Conservation (phyloP, 1,140 invertebrate genomes). For the Drosophila burlai region DNA sequence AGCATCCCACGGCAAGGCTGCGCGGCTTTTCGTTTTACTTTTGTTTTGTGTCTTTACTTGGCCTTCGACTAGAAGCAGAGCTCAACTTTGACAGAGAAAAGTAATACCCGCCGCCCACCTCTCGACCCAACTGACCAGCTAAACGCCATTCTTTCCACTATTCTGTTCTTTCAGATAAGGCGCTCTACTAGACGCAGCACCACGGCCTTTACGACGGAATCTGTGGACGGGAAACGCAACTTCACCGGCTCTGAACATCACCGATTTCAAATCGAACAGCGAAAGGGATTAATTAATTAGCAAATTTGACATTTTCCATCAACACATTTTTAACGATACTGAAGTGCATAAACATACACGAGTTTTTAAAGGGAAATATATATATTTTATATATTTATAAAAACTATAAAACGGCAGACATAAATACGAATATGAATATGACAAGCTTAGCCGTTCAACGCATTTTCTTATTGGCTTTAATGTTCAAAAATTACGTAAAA, state of each 20-base stretch:
- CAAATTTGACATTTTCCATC: constrained; percentile 70
- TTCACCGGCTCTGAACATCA: constrained; percentile 49
- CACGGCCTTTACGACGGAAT: neutral
- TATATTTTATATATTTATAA: constrained; percentile 83
- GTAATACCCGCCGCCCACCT: constrained; percentile 41
- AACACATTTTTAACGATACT: constrained; percentile 72
- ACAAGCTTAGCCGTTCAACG: constrained; percentile 66
- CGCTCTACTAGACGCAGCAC: constrained; percentile 20
- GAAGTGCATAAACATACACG: constrained; percentile 61
- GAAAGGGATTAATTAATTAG: constrained; percentile 53
- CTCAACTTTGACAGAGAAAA: constrained; percentile 77
- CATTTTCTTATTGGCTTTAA: constrained; percentile 82
- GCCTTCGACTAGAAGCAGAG: constrained; percentile 65
- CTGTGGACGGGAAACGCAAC: constrained; percentile 5
- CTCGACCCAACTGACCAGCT: neutral
- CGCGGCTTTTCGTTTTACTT: constrained; percentile 60
- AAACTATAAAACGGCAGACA: constrained; percentile 70
- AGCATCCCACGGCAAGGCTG: constrained; percentile 71
- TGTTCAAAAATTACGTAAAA: constrained; percentile 59
- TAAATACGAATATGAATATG: constrained; percentile 63
- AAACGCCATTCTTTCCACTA: neutral
- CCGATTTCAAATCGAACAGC: constrained; percentile 48
- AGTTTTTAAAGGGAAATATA: constrained; percentile 72
- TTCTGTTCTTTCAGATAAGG: constrained; percentile 40
- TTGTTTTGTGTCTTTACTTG: constrained; percentile 61